A percentile compares a stretch with the other conserved stretches of the same genome.
Evolutionary conservation across 2,888 invertebrate species (phyloP).

Genomic region (Disparrhopalites patrizii): DNA sequence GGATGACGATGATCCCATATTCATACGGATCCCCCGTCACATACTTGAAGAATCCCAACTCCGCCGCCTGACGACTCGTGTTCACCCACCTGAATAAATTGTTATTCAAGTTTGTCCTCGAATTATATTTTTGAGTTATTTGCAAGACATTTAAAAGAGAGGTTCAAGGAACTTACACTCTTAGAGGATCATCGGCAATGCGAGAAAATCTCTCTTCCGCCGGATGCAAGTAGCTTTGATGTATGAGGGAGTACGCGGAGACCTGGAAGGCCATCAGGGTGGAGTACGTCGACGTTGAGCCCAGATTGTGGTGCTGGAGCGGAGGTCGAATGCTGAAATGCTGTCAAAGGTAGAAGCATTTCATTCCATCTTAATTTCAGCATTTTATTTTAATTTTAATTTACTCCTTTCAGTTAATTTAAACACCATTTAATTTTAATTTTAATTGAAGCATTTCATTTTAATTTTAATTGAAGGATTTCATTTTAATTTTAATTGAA

Average conservation of each 20-base stretch:
- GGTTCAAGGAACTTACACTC: conserved; percentile 3
- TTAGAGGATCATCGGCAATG: conserved; percentile 19
- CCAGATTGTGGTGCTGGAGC: conserved; percentile 30
- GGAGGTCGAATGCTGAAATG: conserved; percentile 28
- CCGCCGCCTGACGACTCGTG: conserved; percentile 9
- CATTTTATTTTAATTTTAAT: too few species aligned
- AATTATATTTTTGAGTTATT: background rate
- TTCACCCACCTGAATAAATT: conserved; percentile 27
- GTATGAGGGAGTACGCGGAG: conserved; percentile 26
- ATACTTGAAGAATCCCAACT: conserved; percentile 26
- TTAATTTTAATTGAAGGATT: too few species aligned
- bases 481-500: too few species aligned
- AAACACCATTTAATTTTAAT: too few species aligned
- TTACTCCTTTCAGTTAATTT: too few species aligned
- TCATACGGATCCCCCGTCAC: conserved; percentile 21
- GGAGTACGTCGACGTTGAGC: conserved; percentile 1
- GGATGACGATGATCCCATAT: conserved; percentile 34
- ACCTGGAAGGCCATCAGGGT: conserved; percentile 35
- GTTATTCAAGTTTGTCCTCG: background rate
- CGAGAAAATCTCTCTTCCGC: conserved; percentile 19
- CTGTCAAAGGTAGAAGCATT: background rate
- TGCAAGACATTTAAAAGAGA: background rate
- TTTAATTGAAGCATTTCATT: too few species aligned
- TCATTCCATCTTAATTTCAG: too few species aligned
- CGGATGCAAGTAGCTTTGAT: conserved; percentile 22